phyloP scores from a whole-genome alignment of 2,797 vertebrate species.

The Astyanax mexicanus region DNA sequence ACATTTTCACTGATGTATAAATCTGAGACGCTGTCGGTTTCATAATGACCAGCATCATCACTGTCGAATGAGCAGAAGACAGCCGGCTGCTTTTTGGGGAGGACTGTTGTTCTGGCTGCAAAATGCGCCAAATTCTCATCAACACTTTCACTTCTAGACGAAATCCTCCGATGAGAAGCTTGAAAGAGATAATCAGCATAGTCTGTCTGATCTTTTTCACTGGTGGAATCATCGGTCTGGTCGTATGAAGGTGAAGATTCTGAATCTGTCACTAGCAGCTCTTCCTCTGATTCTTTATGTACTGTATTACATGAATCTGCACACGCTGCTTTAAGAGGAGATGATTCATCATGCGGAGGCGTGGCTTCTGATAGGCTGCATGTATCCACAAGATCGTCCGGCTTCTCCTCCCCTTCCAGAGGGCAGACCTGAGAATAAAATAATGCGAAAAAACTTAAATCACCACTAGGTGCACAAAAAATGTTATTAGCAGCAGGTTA shows the following conservation, averaged over 20 bases:
- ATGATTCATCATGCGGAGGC: background rate
- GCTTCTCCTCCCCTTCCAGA: constrained; percentile 21
- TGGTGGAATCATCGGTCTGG: background rate
- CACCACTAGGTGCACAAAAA: background rate
- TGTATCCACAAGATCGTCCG: background rate
- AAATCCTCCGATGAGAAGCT: background rate
- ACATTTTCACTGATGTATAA: constrained; percentile 36
- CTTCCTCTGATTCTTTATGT: background rate
- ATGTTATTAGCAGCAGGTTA: background rate
- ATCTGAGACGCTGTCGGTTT: background rate
- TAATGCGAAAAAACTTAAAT: background rate
- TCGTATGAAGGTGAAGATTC: background rate
- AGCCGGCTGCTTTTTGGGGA: constrained; percentile 47
- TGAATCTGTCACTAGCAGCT: background rate
- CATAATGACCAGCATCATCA: constrained; percentile 30
- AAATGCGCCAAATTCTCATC: constrained; percentile 67
- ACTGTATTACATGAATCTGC: background rate
- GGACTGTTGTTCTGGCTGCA: constrained; percentile 53
- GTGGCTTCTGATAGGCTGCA: background rate
- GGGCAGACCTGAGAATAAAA: constrained; percentile 25
- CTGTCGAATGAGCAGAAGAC: constrained; percentile 36
- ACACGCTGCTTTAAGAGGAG: background rate
- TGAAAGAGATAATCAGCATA: background rate
- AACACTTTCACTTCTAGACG: constrained; percentile 11
- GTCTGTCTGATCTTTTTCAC: background rate